Evolutionary conservation across 1,140 invertebrate species (phyloP).

Genomic region (Bombus confusus): DNA sequence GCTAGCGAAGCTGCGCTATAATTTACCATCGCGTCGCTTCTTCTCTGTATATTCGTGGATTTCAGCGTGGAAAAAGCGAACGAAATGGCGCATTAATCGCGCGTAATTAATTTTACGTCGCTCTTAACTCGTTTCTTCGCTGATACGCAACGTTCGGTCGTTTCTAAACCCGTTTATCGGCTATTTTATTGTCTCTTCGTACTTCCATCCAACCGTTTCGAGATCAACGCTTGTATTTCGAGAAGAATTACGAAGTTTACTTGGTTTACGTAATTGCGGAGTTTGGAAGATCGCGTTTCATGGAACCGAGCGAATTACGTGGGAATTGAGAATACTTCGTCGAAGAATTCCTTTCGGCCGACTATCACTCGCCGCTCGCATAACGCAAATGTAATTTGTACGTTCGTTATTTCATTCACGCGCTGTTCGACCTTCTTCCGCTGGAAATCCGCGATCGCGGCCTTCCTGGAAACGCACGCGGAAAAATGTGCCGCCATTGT

Average conservation of each 20-base stretch:
- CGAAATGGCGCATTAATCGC: background rate
- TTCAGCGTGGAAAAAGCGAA: background rate
- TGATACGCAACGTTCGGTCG: background rate
- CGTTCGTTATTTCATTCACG: conserved; percentile 34
- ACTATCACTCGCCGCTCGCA: conserved; percentile 6
- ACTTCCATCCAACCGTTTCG: background rate
- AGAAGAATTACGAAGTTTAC: no score
- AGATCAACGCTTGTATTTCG: no score
- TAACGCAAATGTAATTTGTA: conserved; percentile 42
- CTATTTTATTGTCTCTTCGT: background rate
- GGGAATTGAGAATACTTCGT: conserved; percentile 33
- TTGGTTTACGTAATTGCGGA: conserved; percentile 1
- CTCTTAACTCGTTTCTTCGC: background rate
- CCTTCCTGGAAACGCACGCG: conserved; percentile 17
- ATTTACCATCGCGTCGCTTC: background rate
- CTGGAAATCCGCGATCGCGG: background rate
- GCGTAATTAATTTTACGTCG: background rate
- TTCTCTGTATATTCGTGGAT: background rate
- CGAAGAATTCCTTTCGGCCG: conserved; percentile 36
- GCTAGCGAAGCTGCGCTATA: background rate
- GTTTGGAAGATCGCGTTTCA: background rate
- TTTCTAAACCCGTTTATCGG: no score
- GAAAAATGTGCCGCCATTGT: conserved; percentile 26
- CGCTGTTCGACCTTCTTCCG: conserved; percentile 29
- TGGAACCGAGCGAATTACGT: conserved; percentile 14